These are phyloP conservation scores for Onthophagus taurus DNA, from an alignment of 1,140 invertebrate species.

Conservation along the genomic window DNA sequence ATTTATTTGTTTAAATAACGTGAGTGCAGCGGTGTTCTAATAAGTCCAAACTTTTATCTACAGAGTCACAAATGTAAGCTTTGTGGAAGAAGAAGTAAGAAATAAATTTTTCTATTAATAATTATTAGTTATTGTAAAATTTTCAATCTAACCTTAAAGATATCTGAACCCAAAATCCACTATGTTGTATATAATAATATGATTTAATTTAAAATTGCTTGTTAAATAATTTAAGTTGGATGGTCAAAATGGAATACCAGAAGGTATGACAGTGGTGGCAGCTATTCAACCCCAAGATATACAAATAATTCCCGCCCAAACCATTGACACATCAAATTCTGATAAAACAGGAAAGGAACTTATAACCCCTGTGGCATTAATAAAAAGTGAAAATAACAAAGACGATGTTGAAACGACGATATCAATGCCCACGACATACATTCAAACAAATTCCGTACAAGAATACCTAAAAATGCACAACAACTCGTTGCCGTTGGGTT, in stretches of 20 bases:
- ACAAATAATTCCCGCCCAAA: slow-evolving; percentile 39
- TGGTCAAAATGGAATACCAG: slow-evolving; percentile 43
- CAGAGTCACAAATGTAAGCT: too few relatives aligned
- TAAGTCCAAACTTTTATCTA: too few relatives aligned
- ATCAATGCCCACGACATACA: slow-evolving; percentile 30
- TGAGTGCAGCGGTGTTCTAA: too few relatives aligned
- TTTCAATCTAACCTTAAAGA: too few relatives aligned
- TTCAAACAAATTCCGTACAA: slow-evolving; percentile 40
- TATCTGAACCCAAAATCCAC: too few relatives aligned
- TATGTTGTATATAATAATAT: too few relatives aligned
- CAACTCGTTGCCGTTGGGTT: slow-evolving; percentile 36
- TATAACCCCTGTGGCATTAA: slow-evolving; percentile 43
- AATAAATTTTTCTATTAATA: too few relatives aligned
- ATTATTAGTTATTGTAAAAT: too few relatives aligned
- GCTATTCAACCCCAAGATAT: slow-evolving; percentile 56
- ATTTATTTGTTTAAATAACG: too few relatives aligned
- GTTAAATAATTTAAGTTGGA: slow-evolving; percentile 34
- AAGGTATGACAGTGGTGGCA: slow-evolving; percentile 54
- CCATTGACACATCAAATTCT: slow-evolving; percentile 14
- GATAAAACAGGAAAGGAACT: slow-evolving; percentile 24
- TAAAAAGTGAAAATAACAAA: slow-evolving; percentile 42
- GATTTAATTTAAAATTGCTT: background rate
- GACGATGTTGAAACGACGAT: slow-evolving; percentile 25
- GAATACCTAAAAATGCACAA: slow-evolving; percentile 37
- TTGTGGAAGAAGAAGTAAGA: too few relatives aligned